Base-by-base conservation (phyloP, 1,140 invertebrate genomes). In the Bombus affinis region DNA sequence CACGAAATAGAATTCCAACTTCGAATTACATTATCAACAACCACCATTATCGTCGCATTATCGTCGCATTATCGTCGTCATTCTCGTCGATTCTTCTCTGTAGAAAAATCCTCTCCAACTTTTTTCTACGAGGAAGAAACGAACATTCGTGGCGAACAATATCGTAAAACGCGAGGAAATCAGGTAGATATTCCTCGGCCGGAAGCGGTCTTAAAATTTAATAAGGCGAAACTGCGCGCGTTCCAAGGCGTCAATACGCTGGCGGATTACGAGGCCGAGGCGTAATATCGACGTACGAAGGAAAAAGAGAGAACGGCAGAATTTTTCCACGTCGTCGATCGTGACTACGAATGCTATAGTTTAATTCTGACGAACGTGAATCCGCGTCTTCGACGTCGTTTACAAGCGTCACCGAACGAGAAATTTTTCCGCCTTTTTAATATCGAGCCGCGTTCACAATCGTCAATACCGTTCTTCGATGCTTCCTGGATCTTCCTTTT, bases 281-380 rank as follows among this genome's bases (percentile, higher is more conserved):
- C 47, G 66, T 68, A 72, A 81, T 81, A 81, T 81, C 68, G 79
- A 59, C 53, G 35, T 35, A 68, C 65, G 13, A 32, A 9, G 32
- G 65, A 35, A 35, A 18, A 32, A 66, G 2, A 59, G 13, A 57
- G 10, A 25, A 22, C 18, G 28, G 4, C 37, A 72, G 79, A 71
- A 81, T 81, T 81, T 81, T 81, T 81, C 68, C 68, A 81, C 68
- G 79, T 81, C 79, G 68, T 42, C 79, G 79, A 81, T 71, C 79
- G 79, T 72, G 79, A 72, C 79, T 79, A 5, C 77, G 75, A 62
- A 78, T 59, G 75, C 28, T 65, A 78, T 78, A 78, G 57, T 65
- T 78, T 78, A 78, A 78, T 78, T 78, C 75, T 42, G 37, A 39
- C 75, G 57, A 39, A 78, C 37, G 18, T 53, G 73, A 75, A 75